These are phyloP conservation scores for Pachymerium ferrugineum DNA, from an alignment of 2,888 invertebrate species.

Conservation along the genomic window DNA sequence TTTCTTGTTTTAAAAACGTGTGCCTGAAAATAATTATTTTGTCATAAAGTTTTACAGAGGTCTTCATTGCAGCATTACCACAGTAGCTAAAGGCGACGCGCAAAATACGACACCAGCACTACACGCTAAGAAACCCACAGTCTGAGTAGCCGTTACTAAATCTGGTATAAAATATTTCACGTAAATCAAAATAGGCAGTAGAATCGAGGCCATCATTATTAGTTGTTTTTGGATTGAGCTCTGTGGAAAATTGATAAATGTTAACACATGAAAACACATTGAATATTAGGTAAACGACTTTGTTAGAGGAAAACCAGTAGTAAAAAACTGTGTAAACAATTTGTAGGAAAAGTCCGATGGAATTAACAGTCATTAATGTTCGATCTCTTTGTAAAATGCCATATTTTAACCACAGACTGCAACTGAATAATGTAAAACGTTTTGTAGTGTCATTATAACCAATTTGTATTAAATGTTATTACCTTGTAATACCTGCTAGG, in stretches of 20 bases:
- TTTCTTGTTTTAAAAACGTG: background rate
- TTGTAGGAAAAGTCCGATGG: background rate
- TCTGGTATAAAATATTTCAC: background rate
- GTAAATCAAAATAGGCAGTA: background rate
- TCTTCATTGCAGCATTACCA: background rate
- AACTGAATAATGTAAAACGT: background rate
- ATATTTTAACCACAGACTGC: conserved; percentile 27
- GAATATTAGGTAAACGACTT: background rate
- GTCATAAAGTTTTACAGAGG: background rate
- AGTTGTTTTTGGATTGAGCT: background rate
- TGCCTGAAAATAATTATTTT: background rate
- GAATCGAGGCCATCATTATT: background rate
- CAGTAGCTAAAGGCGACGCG: background rate
- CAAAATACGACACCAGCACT: background rate
- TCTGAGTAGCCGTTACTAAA: background rate
- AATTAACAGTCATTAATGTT: conserved; percentile 7
- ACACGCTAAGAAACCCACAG: background rate
- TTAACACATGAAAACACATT: background rate
- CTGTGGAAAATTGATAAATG: background rate
- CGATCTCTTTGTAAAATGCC: conserved; percentile 1
- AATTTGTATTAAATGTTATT: too few species aligned
- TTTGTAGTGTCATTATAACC: too few species aligned
- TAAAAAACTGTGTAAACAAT: background rate
- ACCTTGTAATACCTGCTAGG: background rate
- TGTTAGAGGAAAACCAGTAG: background rate